phyloP scores from a whole-genome alignment of 2,113 vertebrate genomes.

The Gyps fulvus region DNA sequence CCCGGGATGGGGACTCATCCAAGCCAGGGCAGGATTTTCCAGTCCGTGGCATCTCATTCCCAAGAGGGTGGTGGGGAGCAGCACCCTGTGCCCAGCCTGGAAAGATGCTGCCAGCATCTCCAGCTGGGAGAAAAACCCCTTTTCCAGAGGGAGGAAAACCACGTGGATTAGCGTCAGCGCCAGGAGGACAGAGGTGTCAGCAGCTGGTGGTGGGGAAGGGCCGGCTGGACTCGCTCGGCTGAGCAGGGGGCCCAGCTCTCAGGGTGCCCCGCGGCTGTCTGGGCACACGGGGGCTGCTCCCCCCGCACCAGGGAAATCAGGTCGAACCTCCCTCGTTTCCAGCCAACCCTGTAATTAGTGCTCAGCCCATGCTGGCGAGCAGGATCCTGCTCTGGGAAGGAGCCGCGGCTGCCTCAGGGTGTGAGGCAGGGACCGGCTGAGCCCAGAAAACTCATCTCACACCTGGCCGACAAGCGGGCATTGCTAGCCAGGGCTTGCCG shows the following conservation, averaged over 20 bases:
- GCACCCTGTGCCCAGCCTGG: background rate
- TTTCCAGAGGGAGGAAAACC: background rate
- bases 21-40: background rate
- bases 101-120: background rate
- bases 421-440: background rate
- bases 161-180: background rate
- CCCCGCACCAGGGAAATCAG: background rate
- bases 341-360: background rate
- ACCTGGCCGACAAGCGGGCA: rapidly evolving
- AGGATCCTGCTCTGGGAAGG: background rate
- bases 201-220: background rate
- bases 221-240: background rate
- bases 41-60: rapidly evolving
- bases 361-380: background rate
- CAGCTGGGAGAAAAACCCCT: background rate
- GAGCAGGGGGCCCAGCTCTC: background rate
- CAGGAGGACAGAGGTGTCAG: background rate
- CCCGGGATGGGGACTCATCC: background rate
- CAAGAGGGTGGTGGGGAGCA: background rate
- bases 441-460: background rate
- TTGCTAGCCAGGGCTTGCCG: rapidly evolving
- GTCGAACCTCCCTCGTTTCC: background rate
- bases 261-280: background rate
- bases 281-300: background rate
- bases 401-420: background rate